Evolutionary conservation across 2,888 invertebrate genomes (phyloP).

Genomic region (Elaeidobius kamerunicus): DNA sequence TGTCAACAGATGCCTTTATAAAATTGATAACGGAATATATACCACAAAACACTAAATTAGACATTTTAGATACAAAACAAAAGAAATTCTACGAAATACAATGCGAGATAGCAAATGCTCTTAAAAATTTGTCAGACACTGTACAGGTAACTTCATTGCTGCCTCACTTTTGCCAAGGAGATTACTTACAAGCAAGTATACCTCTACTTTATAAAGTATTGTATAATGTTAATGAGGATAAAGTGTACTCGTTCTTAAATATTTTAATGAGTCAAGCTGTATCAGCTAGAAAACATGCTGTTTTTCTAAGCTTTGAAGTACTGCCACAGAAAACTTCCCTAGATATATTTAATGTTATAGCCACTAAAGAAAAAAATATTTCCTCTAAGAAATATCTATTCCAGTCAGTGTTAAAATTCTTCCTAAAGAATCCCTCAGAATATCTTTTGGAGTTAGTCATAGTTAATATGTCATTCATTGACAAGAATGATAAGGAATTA

Average conservation of each 20-base stretch:
- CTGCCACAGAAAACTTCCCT: constrained; percentile 24
- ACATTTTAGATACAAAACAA: constrained; percentile 28
- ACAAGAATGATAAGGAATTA: constrained; percentile 32
- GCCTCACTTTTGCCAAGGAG: constrained; percentile 33
- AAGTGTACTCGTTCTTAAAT: constrained; percentile 25
- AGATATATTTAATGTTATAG: constrained; percentile 15
- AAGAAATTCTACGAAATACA: constrained; percentile 31
- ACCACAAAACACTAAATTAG: constrained; percentile 32
- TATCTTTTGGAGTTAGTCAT: constrained; percentile 28
- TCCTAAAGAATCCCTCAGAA: constrained; percentile 31
- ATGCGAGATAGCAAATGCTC: constrained; percentile 24
- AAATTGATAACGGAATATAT: constrained; percentile 27
- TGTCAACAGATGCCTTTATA: constrained; percentile 31
- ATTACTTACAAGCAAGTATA: constrained; percentile 33
- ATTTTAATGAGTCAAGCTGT: constrained; percentile 31
- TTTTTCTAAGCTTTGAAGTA: constrained; percentile 32
- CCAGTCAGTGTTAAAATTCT: constrained; percentile 33
- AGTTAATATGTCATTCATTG: constrained; percentile 27
- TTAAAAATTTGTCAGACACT: constrained; percentile 26
- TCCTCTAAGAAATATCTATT: constrained; percentile 33
- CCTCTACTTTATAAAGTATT: constrained; percentile 32
- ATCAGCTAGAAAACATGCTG: constrained; percentile 35
- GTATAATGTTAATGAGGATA: constrained; percentile 32
- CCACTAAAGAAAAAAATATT: constrained; percentile 21
- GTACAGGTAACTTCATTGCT: constrained; percentile 28